A percentile compares a stretch with the other conserved stretches of the same genome.
Conservation (phyloP, 2,888 invertebrate genomes). For the Poecilobothrus nobilitatus region DNA sequence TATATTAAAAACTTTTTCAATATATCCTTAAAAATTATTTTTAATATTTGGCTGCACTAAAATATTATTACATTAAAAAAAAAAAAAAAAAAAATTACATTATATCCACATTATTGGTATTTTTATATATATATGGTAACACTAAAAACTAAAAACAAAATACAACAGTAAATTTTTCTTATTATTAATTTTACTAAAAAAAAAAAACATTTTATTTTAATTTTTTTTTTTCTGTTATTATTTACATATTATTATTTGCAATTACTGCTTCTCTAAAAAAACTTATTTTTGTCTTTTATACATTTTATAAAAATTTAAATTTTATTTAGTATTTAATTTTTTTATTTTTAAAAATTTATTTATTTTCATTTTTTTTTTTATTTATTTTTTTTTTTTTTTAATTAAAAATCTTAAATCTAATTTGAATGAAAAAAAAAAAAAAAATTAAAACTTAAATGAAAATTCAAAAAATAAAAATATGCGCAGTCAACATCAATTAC, state of each 20-base stretch:
- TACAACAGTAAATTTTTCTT: background rate
- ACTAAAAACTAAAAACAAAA: background rate
- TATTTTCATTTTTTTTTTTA: constrained; percentile 14
- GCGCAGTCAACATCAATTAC: constrained; percentile 29
- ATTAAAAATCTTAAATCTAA: background rate
- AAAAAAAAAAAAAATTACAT: no score
- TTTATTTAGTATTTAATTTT: no score
- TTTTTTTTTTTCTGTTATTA: background rate
- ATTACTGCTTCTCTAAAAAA: background rate
- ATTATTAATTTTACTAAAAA: background rate
- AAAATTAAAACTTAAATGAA: constrained; percentile 12
- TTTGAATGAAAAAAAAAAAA: constrained; percentile 11
- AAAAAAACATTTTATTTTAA: constrained; percentile 3
- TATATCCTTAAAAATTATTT: no score
- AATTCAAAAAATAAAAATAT: constrained; percentile 5
- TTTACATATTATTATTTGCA: background rate
- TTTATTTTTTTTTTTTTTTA: constrained; percentile 10
- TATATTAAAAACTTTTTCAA: no score
- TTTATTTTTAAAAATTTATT: constrained; percentile 2
- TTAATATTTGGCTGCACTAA: no score
- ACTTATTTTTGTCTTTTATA: no score
- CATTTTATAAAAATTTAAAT: no score
- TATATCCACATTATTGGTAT: no score
- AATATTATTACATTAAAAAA: no score
- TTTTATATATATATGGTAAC: no score